phyloP scores from a whole-genome alignment of 2,888 invertebrate genomes.

The Amiota minor region DNA sequence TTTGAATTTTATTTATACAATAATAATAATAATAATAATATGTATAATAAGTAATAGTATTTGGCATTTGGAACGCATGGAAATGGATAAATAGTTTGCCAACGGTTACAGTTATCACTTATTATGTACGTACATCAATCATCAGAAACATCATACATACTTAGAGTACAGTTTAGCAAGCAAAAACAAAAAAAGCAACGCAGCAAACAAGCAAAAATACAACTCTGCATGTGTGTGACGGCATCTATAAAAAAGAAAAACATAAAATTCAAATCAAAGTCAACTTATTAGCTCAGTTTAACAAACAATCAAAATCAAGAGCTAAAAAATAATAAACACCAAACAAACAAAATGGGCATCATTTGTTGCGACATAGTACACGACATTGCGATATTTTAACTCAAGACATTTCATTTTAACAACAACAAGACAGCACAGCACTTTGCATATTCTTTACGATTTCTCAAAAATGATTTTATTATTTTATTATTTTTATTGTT shows the following conservation, averaged over 20 bases:
- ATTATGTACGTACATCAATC: not conserved
- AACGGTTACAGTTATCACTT: conserved; percentile 43
- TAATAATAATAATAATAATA: conserved; percentile 38
- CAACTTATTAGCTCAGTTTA: conserved; percentile 1
- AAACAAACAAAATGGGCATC: conserved; percentile 41
- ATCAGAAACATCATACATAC: no score
- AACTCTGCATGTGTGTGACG: conserved; percentile 26
- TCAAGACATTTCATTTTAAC: conserved; percentile 49
- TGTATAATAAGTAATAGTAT: conserved; percentile 30
- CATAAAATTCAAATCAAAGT: conserved; percentile 14
- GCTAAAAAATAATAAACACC: conserved; percentile 19
- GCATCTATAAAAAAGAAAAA: not conserved
- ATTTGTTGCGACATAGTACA: conserved; percentile 36
- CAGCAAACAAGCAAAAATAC: conserved; percentile 32
- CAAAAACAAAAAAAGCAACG: conserved; percentile 8
- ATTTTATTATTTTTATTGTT: conserved; percentile 39
- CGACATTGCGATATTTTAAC: conserved; percentile 1
- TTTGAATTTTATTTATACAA: conserved; percentile 10
- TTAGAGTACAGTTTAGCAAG: conserved; percentile 31
- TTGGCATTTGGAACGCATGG: conserved; percentile 60
- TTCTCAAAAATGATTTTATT: conserved; percentile 30
- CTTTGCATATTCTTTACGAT: conserved; percentile 7
- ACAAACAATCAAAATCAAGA: not conserved
- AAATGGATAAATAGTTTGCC: conserved; percentile 44
- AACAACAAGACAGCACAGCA: conserved; percentile 18